phyloP scores from a whole-genome alignment of 2,113 vertebrate genomes.

The Atractosteus spatula region DNA sequence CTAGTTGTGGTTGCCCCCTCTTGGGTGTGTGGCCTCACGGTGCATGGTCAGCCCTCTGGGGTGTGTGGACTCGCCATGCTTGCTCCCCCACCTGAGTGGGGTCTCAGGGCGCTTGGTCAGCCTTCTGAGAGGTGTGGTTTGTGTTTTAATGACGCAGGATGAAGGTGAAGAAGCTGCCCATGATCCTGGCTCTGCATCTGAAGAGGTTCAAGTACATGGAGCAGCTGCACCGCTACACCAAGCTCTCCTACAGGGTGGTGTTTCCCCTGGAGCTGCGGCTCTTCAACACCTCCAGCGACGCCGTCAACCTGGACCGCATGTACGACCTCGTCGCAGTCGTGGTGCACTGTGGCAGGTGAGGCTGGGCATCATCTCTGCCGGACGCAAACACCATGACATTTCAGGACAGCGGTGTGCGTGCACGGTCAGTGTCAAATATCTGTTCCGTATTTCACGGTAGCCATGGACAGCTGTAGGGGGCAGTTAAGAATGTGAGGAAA shows the following conservation, averaged over 20 bases:
- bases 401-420: no score
- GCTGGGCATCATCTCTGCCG: not conserved
- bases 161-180: slow-evolving; percentile 93
- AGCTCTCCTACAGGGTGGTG: slow-evolving; percentile 92
- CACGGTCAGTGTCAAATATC: no score
- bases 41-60: not conserved
- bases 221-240: slow-evolving; percentile 92
- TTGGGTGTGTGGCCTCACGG: not conserved
- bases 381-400: not conserved
- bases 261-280: slow-evolving; percentile 92
- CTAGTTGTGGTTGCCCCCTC: not conserved
- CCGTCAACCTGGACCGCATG: slow-evolving; percentile 92
- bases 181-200: slow-evolving; percentile 95
- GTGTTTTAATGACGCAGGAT: slow-evolving; percentile 67
- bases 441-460: no score
- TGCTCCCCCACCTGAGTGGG: no score
- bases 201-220: slow-evolving; percentile 98
- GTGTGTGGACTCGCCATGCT: no score
- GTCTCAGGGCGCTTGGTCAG: not conserved
- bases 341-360: slow-evolving; percentile 92
- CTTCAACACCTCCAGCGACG: slow-evolving; percentile 91
- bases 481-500: no score
- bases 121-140: no score
- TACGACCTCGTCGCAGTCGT: slow-evolving; percentile 93
- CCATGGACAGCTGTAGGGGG: no score